Evolutionary conservation across 2,113 vertebrate genomes (phyloP).

Genomic region (Neogale vison): DNA sequence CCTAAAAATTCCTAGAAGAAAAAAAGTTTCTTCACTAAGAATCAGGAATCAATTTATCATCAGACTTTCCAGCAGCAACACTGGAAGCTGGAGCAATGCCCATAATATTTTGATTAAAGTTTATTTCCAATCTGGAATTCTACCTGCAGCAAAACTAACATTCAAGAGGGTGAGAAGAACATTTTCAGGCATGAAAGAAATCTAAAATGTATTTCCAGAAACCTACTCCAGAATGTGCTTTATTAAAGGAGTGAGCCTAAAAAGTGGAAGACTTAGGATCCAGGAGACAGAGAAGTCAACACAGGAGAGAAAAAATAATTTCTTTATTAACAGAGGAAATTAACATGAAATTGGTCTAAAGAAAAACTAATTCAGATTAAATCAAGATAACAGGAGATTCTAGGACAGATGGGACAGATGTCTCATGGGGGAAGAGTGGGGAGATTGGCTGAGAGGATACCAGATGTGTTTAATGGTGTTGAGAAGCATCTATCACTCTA

Average conservation of each 20-base stretch:
- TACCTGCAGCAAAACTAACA: background rate
- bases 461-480: background rate
- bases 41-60: background rate
- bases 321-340: conserved; percentile 19
- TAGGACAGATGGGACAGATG: background rate
- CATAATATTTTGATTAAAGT: background rate
- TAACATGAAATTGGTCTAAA: background rate
- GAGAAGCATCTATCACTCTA: background rate
- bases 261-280: conserved; percentile 12
- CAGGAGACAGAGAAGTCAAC: background rate
- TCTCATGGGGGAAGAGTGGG: background rate
- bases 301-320: conserved; percentile 26
- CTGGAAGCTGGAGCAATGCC: background rate
- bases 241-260: background rate
- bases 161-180: background rate
- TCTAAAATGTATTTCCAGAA: conserved; percentile 28
- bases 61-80: background rate
- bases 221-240: background rate
- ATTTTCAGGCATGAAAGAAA: background rate
- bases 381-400: background rate
- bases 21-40: background rate
- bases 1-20: background rate
- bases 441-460: background rate
- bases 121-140: conserved; percentile 62
- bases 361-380: background rate